Evolutionary conservation across 1,140 invertebrate species (phyloP).

Genomic region (Hydropsyche tenuis): DNA sequence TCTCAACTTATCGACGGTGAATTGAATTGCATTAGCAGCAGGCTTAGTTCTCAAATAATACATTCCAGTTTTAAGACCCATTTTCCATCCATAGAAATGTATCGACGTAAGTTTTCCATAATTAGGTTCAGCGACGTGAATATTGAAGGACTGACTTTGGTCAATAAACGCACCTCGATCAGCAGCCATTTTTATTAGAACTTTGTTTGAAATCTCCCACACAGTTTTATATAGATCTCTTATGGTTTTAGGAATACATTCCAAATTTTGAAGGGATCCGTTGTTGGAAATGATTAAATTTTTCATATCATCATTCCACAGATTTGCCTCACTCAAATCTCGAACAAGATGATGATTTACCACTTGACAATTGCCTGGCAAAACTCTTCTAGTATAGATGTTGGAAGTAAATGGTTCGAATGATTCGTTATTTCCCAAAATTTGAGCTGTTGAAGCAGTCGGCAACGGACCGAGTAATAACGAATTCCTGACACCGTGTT

Average conservation of each 20-base stretch:
- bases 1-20: slow-evolving; percentile 94
- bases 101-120: slow-evolving; percentile 95
- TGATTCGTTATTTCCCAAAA: slow-evolving; percentile 98
- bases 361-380: slow-evolving; percentile 89
- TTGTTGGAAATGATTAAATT: slow-evolving; percentile 90
- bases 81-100: slow-evolving; percentile 98
- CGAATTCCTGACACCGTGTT: slow-evolving; percentile 94
- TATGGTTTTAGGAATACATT: slow-evolving; percentile 86
- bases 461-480: slow-evolving; percentile 97
- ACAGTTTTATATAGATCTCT: slow-evolving; percentile 97
- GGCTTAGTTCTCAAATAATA: slow-evolving; percentile 98
- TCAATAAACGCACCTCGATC: slow-evolving; percentile 98
- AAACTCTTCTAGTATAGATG: slow-evolving; percentile 91
- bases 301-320: slow-evolving; percentile 98
- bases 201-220: slow-evolving; percentile 98
- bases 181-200: slow-evolving; percentile 95
- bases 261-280: slow-evolving; percentile 94
- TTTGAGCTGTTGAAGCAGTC: slow-evolving; percentile 98
- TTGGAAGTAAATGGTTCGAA: slow-evolving; percentile 99
- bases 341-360: slow-evolving; percentile 96
- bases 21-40: slow-evolving; percentile 95
- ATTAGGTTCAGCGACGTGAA: slow-evolving; percentile 94
- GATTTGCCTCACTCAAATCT: slow-evolving; percentile 87
- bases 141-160: slow-evolving; percentile 97
- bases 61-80: slow-evolving; percentile 98